Base-by-base conservation (phyloP, 1,140 invertebrate genomes). In the Meloidogyne hapla region DNA sequence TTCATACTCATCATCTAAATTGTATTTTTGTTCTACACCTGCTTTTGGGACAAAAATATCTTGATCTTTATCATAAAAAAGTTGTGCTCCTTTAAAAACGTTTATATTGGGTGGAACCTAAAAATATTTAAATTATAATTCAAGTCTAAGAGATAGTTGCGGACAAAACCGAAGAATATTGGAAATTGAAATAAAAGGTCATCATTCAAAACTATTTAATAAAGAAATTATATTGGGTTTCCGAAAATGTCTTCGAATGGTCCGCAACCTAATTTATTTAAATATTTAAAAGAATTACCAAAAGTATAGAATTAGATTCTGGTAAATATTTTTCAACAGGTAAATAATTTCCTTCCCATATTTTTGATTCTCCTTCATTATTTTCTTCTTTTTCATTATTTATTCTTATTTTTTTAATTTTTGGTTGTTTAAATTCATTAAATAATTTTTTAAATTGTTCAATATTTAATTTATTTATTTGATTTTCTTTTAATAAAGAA, bases 91-190 rank as follows among this genome's bases (percentile, higher is more conserved):
- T 33, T 69, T 75, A 48, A 81, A 81, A 10, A 81, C 64, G 42
- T 79, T 81, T 38, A 81, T 25, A 62, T 81, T 82, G 0, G 80
- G 81, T 15, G 75, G 48, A 28, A 80, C 67, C 81, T 80, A 72
- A 67, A 82, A 77, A 26, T 6, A 77, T 12, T 21, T 6, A 75
- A 48, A 66, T 28, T 76, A 21, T 9, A n/a, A n/a, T n/a, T n/a
- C n/a, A n/a, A n/a, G n/a, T n/a, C n/a, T 40, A 12, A 10, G 26
- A 74, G 18, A 76, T 72, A n/a, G n/a, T 72, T 72, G 71, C 33
- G n/a, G 26, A 15, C 26, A 33, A 28, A 76, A 28, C 6, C 21
- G 73, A 75, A 18, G n/a, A n/a, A n/a, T n/a, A n/a, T n/a, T n/a
- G n/a, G n/a, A n/a, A n/a, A n/a, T n/a, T n/a, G n/a, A n/a, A n/a